phyloP scores from a whole-genome alignment of 2,113 vertebrate genomes.

The Oenanthe melanoleuca region DNA sequence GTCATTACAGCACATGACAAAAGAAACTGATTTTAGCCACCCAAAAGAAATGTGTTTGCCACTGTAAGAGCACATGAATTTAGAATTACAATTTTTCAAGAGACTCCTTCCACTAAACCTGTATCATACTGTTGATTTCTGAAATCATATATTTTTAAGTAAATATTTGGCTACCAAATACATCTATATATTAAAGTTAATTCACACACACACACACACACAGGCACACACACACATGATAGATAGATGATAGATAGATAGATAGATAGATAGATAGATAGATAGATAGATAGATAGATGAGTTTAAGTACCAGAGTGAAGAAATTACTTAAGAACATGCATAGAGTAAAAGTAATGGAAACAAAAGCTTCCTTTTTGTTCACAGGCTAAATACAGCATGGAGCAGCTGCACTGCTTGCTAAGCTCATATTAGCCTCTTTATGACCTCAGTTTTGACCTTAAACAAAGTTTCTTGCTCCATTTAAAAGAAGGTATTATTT shows the following conservation, averaged over 20 bases:
- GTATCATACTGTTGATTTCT: neutral
- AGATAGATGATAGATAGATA: no score
- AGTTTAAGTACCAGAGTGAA: neutral
- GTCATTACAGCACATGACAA: neutral
- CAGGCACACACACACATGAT: no score
- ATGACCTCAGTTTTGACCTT: constrained; percentile 53
- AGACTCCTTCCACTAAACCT: neutral
- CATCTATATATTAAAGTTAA: neutral
- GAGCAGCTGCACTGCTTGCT: constrained; percentile 28
- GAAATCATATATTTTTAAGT: neutral
- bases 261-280: no score
- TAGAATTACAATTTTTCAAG: neutral
- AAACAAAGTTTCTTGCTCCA: neutral
- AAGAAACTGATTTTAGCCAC: neutral
- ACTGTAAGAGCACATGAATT: neutral
- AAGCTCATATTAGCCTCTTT: constrained; percentile 43
- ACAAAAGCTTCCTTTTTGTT: constrained; percentile 55
- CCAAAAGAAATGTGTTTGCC: neutral
- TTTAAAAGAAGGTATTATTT: constrained; percentile 16
- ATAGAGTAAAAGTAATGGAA: constrained; percentile 15
- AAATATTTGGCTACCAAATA: neutral
- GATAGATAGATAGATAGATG: neutral
- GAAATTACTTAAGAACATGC: constrained; percentile 1
- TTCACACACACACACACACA: neutral
- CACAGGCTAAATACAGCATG: constrained; percentile 22